These are phyloP conservation scores for Metridium senile DNA, from an alignment of 92 coral and sea anemone species.

Conservation along the genomic window DNA sequence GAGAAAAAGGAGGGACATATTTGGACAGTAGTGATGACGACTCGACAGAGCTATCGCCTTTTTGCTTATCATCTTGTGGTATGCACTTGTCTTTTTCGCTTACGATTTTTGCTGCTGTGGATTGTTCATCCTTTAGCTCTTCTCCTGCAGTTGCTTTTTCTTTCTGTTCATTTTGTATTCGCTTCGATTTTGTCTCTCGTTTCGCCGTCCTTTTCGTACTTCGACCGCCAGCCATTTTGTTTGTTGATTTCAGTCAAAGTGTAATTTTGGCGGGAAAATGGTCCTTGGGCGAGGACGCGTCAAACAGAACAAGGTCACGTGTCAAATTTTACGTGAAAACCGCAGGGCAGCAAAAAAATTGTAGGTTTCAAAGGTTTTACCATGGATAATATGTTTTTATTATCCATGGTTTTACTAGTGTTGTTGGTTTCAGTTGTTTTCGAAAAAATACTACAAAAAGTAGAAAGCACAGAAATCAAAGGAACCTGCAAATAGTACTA, in stretches of 20 bases:
- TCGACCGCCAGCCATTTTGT: constrained; percentile 32
- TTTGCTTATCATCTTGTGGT: not conserved
- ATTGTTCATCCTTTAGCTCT: not conserved
- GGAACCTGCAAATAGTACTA: no score
- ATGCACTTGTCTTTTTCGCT: not conserved
- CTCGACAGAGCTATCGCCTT: no score
- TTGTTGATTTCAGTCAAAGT: not conserved
- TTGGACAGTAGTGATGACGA: constrained; percentile 16
- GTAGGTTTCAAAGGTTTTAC: no score
- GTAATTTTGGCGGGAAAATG: constrained; percentile 28
- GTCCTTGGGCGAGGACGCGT: not conserved
- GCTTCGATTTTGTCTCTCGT: not conserved
- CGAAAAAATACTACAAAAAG: no score
- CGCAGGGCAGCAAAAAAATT: no score
- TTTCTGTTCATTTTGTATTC: constrained; percentile 1
- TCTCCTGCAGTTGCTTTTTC: not conserved
- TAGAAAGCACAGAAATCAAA: no score
- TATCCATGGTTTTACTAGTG: no score
- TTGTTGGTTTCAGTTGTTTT: no score
- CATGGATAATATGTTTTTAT: no score
- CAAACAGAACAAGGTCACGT: not conserved
- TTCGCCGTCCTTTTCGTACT: not conserved
- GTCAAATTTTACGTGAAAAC: not conserved
- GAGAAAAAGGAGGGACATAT: constrained; percentile 56
- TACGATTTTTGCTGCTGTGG: not conserved